These are phyloP conservation scores for Eptesicus fuscus DNA, from an alignment of 2,113 vertebrate species.

Conservation along the genomic window DNA sequence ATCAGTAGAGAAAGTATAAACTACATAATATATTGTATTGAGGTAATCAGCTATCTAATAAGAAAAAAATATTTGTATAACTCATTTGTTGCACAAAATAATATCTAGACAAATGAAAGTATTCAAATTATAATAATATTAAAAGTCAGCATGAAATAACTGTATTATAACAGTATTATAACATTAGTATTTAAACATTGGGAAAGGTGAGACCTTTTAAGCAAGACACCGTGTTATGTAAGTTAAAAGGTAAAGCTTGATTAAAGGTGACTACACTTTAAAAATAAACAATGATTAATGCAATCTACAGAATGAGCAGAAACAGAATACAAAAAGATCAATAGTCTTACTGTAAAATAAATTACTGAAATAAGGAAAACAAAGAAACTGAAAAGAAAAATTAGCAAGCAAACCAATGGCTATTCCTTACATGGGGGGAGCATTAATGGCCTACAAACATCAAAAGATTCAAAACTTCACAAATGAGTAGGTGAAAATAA, in stretches of 20 bases:
- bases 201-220: neutral
- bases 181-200: neutral
- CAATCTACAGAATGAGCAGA: neutral
- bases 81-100: neutral
- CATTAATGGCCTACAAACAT: neutral
- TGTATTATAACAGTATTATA: neutral
- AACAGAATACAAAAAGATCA: neutral
- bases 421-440: neutral
- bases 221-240: neutral
- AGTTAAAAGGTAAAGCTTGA: neutral
- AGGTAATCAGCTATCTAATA: neutral
- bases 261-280: neutral
- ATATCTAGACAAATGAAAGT: neutral
- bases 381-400: neutral
- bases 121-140: neutral
- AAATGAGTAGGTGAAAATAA: neutral
- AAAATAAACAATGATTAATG: neutral
- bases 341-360: neutral
- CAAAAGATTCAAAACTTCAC: neutral
- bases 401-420: neutral
- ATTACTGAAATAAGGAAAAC: neutral
- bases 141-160: neutral
- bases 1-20: neutral
- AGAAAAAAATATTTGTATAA: neutral
- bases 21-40: neutral